phyloP scores from a whole-genome alignment of 2,888 invertebrate genomes.

The Agelastica alni region DNA sequence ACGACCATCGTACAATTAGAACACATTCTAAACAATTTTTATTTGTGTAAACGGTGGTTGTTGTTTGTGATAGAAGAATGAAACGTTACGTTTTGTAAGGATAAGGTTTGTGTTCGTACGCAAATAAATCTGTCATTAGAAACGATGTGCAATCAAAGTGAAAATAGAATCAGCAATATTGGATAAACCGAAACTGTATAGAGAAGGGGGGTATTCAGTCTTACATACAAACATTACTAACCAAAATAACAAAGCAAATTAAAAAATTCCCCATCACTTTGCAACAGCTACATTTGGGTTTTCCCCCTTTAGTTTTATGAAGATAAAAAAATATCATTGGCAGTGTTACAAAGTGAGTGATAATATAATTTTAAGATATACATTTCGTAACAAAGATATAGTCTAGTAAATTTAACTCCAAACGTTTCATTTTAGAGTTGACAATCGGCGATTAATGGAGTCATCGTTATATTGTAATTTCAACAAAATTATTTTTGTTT shows the following conservation, averaged over 20 bases:
- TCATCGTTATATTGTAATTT: too few species aligned
- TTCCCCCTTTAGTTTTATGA: constrained; percentile 25
- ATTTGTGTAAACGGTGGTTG: too few species aligned
- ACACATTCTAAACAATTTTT: too few species aligned
- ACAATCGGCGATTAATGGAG: constrained; percentile 5
- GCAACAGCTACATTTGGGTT: constrained; percentile 29
- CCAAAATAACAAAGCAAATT: constrained; percentile 32
- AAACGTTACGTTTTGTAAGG: too few species aligned
- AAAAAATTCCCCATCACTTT: constrained; percentile 30
- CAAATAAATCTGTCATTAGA: constrained; percentile 9
- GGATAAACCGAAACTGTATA: constrained; percentile 44
- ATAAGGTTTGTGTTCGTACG: too few species aligned
- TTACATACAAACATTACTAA: constrained; percentile 51
- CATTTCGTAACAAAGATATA: constrained; percentile 43
- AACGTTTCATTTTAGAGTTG: constrained; percentile 8
- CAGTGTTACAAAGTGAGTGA: constrained; percentile 32
- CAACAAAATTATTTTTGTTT: too few species aligned
- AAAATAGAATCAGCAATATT: constrained; percentile 38
- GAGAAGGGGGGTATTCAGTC: constrained; percentile 49
- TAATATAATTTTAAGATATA: constrained; percentile 41
- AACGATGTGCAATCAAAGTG: constrained; percentile 30
- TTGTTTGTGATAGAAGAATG: too few species aligned
- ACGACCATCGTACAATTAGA: too few species aligned
- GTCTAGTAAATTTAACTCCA: constrained; percentile 34
- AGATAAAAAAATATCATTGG: constrained; percentile 31